Conservation (phyloP, 2,797 vertebrate genomes). For the Glyptemys insculpta region DNA sequence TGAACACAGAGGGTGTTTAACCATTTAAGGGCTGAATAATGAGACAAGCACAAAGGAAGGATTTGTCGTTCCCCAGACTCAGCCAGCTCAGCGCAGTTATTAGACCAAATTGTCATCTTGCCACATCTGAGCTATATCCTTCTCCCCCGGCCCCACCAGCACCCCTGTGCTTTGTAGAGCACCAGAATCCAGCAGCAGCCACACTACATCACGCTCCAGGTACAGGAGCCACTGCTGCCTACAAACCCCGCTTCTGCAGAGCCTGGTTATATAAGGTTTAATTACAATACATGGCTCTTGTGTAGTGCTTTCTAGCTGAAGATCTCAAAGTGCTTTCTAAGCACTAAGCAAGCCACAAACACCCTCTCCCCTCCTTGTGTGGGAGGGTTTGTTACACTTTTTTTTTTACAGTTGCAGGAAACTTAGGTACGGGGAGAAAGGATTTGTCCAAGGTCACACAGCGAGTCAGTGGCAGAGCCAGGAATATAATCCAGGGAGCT, state of each 20-base stretch:
- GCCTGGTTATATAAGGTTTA: slow-evolving; percentile 70
- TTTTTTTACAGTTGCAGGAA: slow-evolving; percentile 51
- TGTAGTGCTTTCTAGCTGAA: slow-evolving; percentile 60
- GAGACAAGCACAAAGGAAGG: not conserved
- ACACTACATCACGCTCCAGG: not conserved
- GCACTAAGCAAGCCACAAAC: slow-evolving; percentile 70
- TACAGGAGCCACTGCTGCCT: slow-evolving; percentile 10
- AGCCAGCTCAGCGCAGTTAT: not conserved
- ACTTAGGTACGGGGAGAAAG: slow-evolving; percentile 39
- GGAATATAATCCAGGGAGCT: slow-evolving; percentile 16
- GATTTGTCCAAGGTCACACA: slow-evolving; percentile 16
- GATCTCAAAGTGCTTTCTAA: slow-evolving; percentile 71
- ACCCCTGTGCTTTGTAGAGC: not conserved
- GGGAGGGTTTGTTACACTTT: slow-evolving; percentile 66
- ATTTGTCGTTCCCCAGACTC: not conserved
- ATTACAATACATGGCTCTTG: slow-evolving; percentile 67
- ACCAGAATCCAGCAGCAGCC: not conserved
- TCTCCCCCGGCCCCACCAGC: not conserved
- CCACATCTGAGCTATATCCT: not conserved
- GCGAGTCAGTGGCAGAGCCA: slow-evolving; percentile 36
- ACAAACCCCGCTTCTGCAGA: slow-evolving; percentile 40
- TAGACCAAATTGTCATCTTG: not conserved
- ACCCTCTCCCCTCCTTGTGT: slow-evolving; percentile 50
- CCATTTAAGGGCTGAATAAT: slow-evolving; percentile 26
- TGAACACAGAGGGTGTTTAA: slow-evolving; percentile 68